Conservation (phyloP, 2,888 invertebrate species). For the Lamproptera curius region DNA sequence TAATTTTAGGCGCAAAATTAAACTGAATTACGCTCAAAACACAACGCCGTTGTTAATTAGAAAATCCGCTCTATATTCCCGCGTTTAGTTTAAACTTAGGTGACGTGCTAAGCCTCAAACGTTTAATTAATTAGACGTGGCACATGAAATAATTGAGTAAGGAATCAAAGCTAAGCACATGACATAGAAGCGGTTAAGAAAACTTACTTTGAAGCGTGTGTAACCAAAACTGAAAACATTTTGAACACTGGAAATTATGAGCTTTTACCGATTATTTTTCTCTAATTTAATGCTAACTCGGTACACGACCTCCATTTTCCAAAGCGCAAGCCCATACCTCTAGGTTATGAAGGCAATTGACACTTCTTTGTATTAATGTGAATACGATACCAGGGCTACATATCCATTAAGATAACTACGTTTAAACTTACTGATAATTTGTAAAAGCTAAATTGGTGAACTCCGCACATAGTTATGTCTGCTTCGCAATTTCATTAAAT, state of each 20-base stretch:
- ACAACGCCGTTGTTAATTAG: conserved; percentile 18
- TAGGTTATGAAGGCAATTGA: too few relatives aligned
- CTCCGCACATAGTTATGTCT: not conserved
- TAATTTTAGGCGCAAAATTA: conserved; percentile 22
- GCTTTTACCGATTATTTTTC: too few relatives aligned
- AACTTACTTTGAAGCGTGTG: too few relatives aligned
- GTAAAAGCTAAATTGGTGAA: conserved; percentile 9
- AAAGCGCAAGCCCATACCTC: too few relatives aligned
- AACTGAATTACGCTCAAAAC: conserved; percentile 20
- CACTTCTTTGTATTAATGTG: too few relatives aligned
- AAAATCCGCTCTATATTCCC: conserved; percentile 13
- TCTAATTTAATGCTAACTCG: too few relatives aligned
- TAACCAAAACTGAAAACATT: too few relatives aligned
- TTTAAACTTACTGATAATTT: conserved; percentile 4
- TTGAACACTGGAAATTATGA: too few relatives aligned
- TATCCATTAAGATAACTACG: not conserved
- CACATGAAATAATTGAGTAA: too few relatives aligned
- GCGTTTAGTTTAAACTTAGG: conserved; percentile 3
- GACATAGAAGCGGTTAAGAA: too few relatives aligned
- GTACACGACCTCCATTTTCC: too few relatives aligned
- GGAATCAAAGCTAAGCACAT: too few relatives aligned
- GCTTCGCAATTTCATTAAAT: conserved; percentile 8
- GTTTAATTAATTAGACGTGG: not conserved
- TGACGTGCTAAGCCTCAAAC: not conserved
- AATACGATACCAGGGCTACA: not conserved